Evolutionary conservation across 2,888 invertebrate species (phyloP), one percentile per base, ranked within the genome.

Genomic region (Ephialtes manifestator): DNA sequence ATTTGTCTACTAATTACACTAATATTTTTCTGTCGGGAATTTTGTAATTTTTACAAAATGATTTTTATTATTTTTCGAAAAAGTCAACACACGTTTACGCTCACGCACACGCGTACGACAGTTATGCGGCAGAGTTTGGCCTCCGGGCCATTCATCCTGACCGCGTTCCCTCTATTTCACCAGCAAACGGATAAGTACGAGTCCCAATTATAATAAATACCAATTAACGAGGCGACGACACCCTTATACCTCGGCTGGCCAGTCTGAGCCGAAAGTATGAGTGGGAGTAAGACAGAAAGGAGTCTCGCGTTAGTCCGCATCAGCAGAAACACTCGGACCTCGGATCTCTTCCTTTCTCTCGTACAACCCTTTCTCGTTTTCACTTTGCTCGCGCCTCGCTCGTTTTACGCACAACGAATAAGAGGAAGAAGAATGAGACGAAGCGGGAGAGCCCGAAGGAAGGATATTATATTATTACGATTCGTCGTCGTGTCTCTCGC

Each of bases 121-220:
- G 65, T 68, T 63, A 82, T 70, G 75, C 85, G 71, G 58, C 72
- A 60, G 71, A 72, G 76, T 75, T 68, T 83, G 46, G 79, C 65
- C 83, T 60, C 70, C 75, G 70, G 85, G 84, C 86, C 88, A 88
- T 88, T 84, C 84, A 88, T 88, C 88, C 85, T 81, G 65, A 68
- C 74, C 72, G 53, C 77, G 82, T 80, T 71, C 72, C 87, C 88
- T 88, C 87, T 88, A 89, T 88, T 89, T 89, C 85, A 89, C 89
- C 88, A 84, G 87, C 89, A 88, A 88, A 89, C 87, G 89, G 90
- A 91, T 91, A 92, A 91, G 90, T 90, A 91, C 89, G 87, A 89
- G 90, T 90, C 91, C 92, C 93, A 93, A 93, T 93, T 93, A 93
- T 93, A 93, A 93, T 93, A 93, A 93, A 93, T 93, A 93, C 92